Evolutionary conservation across 2,797 vertebrate species (phyloP).

Genomic region (Selene dorsalis): DNA sequence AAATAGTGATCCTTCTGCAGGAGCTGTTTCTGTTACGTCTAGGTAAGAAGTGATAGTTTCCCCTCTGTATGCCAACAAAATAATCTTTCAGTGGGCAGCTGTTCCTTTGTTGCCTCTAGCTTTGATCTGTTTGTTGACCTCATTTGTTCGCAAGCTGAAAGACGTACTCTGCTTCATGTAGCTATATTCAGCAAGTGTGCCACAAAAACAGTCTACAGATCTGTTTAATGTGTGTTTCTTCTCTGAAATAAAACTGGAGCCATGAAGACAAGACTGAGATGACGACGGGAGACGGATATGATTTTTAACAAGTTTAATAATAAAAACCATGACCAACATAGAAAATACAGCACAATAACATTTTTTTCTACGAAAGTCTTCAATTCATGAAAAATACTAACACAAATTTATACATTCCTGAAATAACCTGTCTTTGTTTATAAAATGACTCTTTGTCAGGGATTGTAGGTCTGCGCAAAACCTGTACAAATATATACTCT

Average conservation of each 20-base stretch:
- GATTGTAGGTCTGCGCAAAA: conserved; percentile 56
- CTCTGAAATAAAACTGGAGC: conserved; percentile 1
- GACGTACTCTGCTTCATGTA: conserved; percentile 3
- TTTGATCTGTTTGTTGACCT: conserved; percentile 4
- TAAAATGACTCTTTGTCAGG: conserved; percentile 59
- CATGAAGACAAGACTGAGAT: background rate
- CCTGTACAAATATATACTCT: conserved; percentile 74
- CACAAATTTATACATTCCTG: conserved; percentile 65
- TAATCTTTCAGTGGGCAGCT: background rate
- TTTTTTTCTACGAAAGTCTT: conserved; percentile 58
- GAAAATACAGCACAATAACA: conserved; percentile 59
- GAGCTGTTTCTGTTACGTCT: background rate
- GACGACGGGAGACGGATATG: too few species aligned
- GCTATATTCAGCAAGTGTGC: background rate
- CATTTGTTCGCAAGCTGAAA: conserved; percentile 2
- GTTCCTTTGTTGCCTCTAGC: background rate
- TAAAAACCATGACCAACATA: conserved; percentile 57
- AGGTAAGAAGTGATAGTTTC: background rate
- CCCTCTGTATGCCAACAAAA: background rate
- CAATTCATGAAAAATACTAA: conserved; percentile 64
- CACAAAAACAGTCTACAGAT: background rate
- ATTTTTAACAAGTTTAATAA: conserved; percentile 57
- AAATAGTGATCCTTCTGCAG: background rate
- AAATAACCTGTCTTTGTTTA: conserved; percentile 55
- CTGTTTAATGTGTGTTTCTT: background rate